Percentiles rank a stretch among this genome's conserved stretches.
phyloP scores from a whole-genome alignment of 1,140 invertebrate species.

The Melipona quadrifasciata region DNA sequence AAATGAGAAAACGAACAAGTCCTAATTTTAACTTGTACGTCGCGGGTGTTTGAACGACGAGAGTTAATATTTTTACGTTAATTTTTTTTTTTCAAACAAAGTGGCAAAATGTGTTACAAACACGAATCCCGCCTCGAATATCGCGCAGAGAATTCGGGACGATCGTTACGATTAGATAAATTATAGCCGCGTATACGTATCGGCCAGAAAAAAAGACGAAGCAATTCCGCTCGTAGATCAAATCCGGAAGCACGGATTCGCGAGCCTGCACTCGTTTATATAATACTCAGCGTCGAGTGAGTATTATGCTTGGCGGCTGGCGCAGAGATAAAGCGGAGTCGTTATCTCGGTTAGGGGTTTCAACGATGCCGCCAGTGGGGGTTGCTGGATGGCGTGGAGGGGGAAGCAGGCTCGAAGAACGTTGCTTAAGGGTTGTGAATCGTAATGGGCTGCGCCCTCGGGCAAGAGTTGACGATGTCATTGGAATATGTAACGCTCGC shows the following conservation, averaged over 20 bases:
- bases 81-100: too few species aligned
- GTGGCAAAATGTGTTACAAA: too few species aligned
- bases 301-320: slow-evolving; percentile 58
- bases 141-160: too few species aligned
- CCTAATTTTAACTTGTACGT: too few species aligned
- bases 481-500: slow-evolving; percentile 50
- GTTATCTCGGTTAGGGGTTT: slow-evolving; percentile 61
- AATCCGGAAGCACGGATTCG: slow-evolving; percentile 26
- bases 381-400: slow-evolving; percentile 8
- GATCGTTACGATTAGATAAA: background rate
- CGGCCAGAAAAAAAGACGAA: background rate
- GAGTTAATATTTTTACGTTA: too few species aligned
- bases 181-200: slow-evolving; percentile 1
- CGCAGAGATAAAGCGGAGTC: slow-evolving; percentile 60
- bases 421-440: slow-evolving; percentile 49
- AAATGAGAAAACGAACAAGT: too few species aligned
- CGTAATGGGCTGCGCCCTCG: slow-evolving; percentile 52
- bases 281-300: slow-evolving; percentile 53
- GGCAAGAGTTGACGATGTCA: slow-evolving; percentile 53
- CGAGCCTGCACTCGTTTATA: slow-evolving; percentile 51
- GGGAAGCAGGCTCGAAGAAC: slow-evolving; percentile 37
- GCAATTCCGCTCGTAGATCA: slow-evolving; percentile 11
- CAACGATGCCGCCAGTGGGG: slow-evolving; percentile 31
- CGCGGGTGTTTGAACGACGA: too few species aligned
- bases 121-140: too few species aligned